phyloP scores from a whole-genome alignment of 2,113 vertebrate genomes.

The Sphaerodactylus townsendi region DNA sequence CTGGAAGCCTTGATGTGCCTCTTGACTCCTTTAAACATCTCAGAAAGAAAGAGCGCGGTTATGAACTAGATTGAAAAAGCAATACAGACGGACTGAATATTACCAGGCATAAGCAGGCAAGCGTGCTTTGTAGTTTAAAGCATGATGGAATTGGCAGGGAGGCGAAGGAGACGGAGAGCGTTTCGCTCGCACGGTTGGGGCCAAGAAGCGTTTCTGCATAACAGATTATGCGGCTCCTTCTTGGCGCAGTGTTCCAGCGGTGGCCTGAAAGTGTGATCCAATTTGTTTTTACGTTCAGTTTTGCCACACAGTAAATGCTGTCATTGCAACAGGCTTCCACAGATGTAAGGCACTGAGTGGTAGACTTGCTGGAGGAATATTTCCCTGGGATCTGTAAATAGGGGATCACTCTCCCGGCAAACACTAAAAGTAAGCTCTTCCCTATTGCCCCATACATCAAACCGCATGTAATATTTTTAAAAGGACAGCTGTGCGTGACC shows the following conservation, averaged over 20 bases:
- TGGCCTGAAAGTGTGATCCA: constrained; percentile 50
- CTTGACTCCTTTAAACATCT: constrained; percentile 16
- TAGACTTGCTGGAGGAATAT: constrained; percentile 1
- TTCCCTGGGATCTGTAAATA: constrained; percentile 25
- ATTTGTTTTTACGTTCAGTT: constrained; percentile 55
- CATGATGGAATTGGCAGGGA: constrained; percentile 38
- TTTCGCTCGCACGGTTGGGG: constrained; percentile 39
- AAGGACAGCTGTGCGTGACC: constrained; percentile 26
- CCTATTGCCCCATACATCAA: neutral
- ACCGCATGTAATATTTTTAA: constrained; percentile 20
- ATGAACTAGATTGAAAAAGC: constrained; percentile 46
- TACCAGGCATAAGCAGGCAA: constrained; percentile 26
- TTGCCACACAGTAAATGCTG: constrained; percentile 50
- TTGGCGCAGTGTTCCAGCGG: constrained; percentile 31
- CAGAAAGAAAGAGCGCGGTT: constrained; percentile 41
- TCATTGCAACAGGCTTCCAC: constrained; percentile 19
- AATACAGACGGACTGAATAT: constrained; percentile 13
- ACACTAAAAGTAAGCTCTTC: constrained; percentile 31
- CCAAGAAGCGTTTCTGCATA: constrained; percentile 37
- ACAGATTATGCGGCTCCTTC: constrained; percentile 31
- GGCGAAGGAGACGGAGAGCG: constrained; percentile 53
- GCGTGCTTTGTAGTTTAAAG: constrained; percentile 53
- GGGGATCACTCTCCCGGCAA: constrained; percentile 17
- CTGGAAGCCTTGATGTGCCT: neutral
- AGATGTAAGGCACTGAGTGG: constrained; percentile 40